These are phyloP conservation scores for Trachelipus rathkii DNA, from an alignment of 1,140 invertebrate species.

Conservation along the genomic window DNA sequence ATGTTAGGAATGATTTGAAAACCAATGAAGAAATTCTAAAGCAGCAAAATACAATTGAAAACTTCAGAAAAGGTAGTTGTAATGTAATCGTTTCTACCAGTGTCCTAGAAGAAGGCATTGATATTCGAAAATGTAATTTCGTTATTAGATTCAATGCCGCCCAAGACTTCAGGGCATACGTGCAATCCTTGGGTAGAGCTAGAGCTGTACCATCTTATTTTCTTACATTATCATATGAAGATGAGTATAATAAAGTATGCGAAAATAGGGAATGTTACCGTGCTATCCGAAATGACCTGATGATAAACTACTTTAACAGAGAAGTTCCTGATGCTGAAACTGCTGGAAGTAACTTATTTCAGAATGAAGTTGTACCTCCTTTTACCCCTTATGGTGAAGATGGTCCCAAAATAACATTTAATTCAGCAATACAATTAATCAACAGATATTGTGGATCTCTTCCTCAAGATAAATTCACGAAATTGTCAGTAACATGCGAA, in stretches of 20 bases:
- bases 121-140: conserved; percentile 73
- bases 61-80: conserved; percentile 58
- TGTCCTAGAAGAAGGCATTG: conserved; percentile 78
- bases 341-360: conserved; percentile 25
- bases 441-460: conserved; percentile 41
- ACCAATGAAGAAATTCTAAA: conserved; percentile 47
- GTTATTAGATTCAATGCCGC: conserved; percentile 65
- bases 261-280: conserved; percentile 28
- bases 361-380: conserved; percentile 27
- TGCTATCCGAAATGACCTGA: conserved; percentile 30
- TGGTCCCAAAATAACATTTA: conserved; percentile 36
- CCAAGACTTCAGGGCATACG: conserved; percentile 38
- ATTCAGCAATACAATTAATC: conserved; percentile 36
- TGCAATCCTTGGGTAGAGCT: conserved; percentile 45
- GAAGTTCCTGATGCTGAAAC: conserved; percentile 22
- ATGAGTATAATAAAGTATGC: neutral
- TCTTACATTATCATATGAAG: neutral
- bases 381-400: conserved; percentile 30
- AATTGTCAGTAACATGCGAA: conserved; percentile 23
- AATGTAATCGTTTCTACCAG: conserved; percentile 78
- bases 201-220: conserved; percentile 24
- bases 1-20: conserved; percentile 28
- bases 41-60: conserved; percentile 46
- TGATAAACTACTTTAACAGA: conserved; percentile 27
- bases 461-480: conserved; percentile 43